A percentile compares a stretch with the other conserved stretches of the same genome.
Evolutionary conservation across 2,113 vertebrate genomes (phyloP).

Genomic region (Scartelaos histophorus): DNA sequence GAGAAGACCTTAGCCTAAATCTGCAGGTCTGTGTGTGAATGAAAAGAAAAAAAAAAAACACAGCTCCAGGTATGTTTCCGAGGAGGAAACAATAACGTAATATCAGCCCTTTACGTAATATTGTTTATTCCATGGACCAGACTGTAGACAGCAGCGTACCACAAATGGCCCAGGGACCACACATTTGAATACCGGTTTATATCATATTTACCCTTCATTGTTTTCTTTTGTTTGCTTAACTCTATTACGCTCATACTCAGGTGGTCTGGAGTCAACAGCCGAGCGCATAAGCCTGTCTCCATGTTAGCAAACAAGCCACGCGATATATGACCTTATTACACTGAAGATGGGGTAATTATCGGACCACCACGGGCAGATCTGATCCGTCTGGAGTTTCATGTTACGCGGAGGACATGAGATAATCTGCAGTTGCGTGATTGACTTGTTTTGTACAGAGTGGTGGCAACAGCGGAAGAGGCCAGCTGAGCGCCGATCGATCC

Average conservation of each 20-base stretch:
- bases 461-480: neutral
- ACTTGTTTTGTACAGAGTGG: conserved; percentile 21
- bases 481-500: conserved; percentile 26
- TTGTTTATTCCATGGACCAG: neutral
- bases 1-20: too few relatives aligned
- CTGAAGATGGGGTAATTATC: conserved; percentile 17
- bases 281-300: neutral
- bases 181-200: neutral
- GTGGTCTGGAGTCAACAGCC: neutral
- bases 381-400: conserved; percentile 29
- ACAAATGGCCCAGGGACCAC: neutral
- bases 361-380: conserved; percentile 2
- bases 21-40: too few relatives aligned
- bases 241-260: neutral
- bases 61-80: too few relatives aligned
- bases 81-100: too few relatives aligned
- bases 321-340: conserved; percentile 10
- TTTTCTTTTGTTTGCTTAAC: neutral
- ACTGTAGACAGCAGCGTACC: too few relatives aligned
- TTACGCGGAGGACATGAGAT: conserved; percentile 19
- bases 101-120: too few relatives aligned
- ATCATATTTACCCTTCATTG: neutral
- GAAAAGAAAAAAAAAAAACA: too few relatives aligned
- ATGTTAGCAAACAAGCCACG: conserved; percentile 19
- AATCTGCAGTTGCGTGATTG: conserved; percentile 20